Evolutionary conservation across 1,140 invertebrate species (phyloP).

Genomic region (Micrasema minimum): DNA sequence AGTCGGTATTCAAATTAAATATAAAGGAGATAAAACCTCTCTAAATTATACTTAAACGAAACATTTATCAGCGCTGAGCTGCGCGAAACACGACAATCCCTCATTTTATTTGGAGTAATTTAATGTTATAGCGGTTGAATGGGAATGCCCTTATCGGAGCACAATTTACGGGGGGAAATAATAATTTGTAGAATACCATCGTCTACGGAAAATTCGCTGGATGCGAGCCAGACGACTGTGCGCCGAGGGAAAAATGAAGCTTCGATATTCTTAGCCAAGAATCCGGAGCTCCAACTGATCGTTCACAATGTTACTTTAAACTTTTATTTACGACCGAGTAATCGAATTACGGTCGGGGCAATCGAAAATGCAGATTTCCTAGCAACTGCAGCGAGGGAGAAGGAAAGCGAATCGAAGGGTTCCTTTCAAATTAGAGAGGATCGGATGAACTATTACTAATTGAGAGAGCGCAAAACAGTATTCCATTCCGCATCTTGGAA

Average conservation of each 20-base stretch:
- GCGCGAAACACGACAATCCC: constrained; percentile 6
- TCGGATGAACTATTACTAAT: constrained; percentile 10
- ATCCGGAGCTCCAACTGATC: constrained; percentile 36
- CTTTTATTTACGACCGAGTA: constrained; percentile 48
- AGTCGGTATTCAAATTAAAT: no score
- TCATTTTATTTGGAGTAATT: constrained; percentile 30
- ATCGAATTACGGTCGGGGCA: constrained; percentile 47
- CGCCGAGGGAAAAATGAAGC: constrained; percentile 22
- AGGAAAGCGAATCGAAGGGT: not conserved
- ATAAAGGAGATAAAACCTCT: no score
- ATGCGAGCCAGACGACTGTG: constrained; percentile 16
- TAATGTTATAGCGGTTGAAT: constrained; percentile 30
- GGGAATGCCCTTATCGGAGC: constrained; percentile 22
- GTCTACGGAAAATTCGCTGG: constrained; percentile 13
- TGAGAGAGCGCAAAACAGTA: no score
- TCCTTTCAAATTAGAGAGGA: constrained; percentile 15
- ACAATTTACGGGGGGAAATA: constrained; percentile 28
- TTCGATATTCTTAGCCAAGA: constrained; percentile 41
- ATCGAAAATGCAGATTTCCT: constrained; percentile 44
- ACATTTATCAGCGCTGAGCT: constrained; percentile 19
- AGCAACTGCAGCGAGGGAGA: not conserved
- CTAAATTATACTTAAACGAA: not conserved
- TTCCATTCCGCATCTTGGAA: no score
- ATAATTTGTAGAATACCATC: constrained; percentile 22
- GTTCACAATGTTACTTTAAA: constrained; percentile 45